phyloP scores from a whole-genome alignment of 2,797 vertebrate genomes.

The Gorsachius magnificus region DNA sequence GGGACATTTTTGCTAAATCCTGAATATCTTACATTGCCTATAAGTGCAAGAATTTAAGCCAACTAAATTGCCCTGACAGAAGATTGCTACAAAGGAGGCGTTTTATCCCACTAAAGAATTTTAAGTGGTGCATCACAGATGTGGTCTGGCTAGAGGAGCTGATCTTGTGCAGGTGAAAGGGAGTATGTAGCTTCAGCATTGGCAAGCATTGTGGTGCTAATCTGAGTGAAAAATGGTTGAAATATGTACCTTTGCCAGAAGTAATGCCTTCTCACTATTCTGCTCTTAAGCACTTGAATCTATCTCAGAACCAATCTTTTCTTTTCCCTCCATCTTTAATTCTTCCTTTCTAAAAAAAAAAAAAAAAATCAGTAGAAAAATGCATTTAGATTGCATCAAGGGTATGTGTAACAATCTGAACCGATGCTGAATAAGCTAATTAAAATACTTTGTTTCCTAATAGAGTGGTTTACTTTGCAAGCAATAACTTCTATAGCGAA shows the following conservation, averaged over 20 bases:
- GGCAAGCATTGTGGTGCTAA: not conserved
- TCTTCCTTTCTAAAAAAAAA: not conserved
- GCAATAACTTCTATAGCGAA: not conserved
- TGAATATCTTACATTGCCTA: not conserved
- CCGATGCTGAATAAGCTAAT: not conserved
- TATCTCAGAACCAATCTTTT: not conserved
- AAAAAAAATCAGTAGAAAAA: not conserved
- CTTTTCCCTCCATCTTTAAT: not conserved
- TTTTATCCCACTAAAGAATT: constrained; percentile 17
- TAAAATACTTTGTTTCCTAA: not conserved
- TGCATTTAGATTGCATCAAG: not conserved
- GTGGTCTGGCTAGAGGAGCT: not conserved
- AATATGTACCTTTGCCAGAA: not conserved
- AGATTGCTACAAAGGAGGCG: not conserved
- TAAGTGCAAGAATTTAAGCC: not conserved
- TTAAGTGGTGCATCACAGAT: not conserved
- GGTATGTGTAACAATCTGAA: not conserved
- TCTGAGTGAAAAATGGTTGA: not conserved
- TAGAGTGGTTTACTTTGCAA: not conserved
- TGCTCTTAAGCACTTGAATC: not conserved
- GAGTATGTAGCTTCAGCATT: not conserved
- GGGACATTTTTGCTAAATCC: not conserved
- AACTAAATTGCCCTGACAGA: not conserved
- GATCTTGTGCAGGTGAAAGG: not conserved
- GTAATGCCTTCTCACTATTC: not conserved